These are phyloP conservation scores for Drymonia ruficornis DNA, from an alignment of 2,888 invertebrate species.

Conservation along the genomic window DNA sequence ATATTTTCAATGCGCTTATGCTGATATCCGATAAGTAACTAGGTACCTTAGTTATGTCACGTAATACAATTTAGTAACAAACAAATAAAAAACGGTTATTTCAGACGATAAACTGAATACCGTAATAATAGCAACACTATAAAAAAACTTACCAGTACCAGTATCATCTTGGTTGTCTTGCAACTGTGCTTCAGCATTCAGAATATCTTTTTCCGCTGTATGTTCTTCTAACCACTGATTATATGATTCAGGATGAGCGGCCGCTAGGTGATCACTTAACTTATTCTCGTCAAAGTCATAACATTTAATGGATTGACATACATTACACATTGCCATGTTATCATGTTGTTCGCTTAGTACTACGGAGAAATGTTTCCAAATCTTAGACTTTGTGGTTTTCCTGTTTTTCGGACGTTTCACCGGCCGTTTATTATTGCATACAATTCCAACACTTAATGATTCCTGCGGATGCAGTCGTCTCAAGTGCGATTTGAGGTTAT, in stretches of 20 bases:
- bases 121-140: not conserved
- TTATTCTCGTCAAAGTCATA: not conserved
- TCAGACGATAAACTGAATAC: no score
- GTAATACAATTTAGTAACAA: no score
- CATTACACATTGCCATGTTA: not conserved
- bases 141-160: slow-evolving; percentile 2
- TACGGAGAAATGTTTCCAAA: not conserved
- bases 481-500: slow-evolving; percentile 7
- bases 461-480: not conserved
- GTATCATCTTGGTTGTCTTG: not conserved
- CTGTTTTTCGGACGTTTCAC: not conserved
- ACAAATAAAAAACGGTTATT: no score
- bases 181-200: not conserved
- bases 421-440: no score
- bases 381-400: not conserved
- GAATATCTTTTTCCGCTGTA: not conserved
- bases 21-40: no score
- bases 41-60: no score
- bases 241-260: not conserved
- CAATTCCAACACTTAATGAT: not conserved
- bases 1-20: no score
- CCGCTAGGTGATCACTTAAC: not conserved
- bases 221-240: not conserved
- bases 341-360: not conserved
- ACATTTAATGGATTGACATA: not conserved